phyloP scores from a whole-genome alignment of 1,140 invertebrate species.

The Oryctes rhinoceros region DNA sequence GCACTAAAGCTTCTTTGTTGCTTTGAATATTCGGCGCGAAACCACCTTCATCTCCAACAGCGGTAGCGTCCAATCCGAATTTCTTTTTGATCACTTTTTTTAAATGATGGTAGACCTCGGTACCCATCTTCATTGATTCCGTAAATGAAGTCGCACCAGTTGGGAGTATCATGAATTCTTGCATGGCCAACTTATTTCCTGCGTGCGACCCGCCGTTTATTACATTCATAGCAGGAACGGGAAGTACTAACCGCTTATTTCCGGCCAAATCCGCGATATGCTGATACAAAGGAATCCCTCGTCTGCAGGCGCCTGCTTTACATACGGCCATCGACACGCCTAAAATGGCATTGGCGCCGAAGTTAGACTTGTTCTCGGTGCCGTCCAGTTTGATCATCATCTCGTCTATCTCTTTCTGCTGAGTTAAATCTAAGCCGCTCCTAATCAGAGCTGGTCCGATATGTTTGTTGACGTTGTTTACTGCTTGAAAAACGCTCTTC shows the following conservation, averaged over 20 bases:
- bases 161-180: conserved; percentile 66
- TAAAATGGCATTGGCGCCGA: conserved; percentile 97
- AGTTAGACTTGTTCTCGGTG: conserved; percentile 94
- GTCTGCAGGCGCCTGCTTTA: conserved; percentile 96
- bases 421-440: conserved; percentile 83
- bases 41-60: conserved; percentile 98
- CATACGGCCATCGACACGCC: conserved; percentile 95
- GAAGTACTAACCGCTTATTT: conserved; percentile 89
- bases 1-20: conserved; percentile 90
- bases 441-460: conserved; percentile 88
- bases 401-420: conserved; percentile 93
- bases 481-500: conserved; percentile 93
- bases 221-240: conserved; percentile 98
- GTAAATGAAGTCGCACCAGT: conserved; percentile 88
- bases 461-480: conserved; percentile 88
- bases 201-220: conserved; percentile 99
- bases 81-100: conserved; percentile 95
- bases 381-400: conserved; percentile 94
- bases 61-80: conserved; percentile 94
- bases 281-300: conserved; percentile 86
- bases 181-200: conserved; percentile 98
- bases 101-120: conserved; percentile 96
- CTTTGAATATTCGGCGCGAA: conserved; percentile 98
- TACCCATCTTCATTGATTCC: conserved; percentile 98
- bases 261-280: conserved; percentile 95